Base-by-base conservation (phyloP, 2,888 invertebrate genomes). In the Neocrepidodera transversa region DNA sequence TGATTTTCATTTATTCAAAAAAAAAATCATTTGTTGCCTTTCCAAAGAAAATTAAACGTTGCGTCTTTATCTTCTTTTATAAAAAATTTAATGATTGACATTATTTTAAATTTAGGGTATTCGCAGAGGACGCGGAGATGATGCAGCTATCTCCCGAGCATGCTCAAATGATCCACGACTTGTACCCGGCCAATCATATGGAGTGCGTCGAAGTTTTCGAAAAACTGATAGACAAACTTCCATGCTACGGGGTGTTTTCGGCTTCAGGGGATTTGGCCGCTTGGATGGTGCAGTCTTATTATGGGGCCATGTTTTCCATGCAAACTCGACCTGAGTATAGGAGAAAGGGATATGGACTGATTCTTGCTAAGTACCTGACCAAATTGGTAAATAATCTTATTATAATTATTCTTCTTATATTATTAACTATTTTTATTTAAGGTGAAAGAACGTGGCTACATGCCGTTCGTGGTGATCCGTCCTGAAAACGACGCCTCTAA, bases 271-370 rank as follows among this genome's bases (percentile, higher is more conserved):
- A 88, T 71, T 81, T 93, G 65, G 92, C 92, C 28, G 93, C 93
- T 18, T 93, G 93, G 93, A 93, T 93, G 93, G 90, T 93, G 45
- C 93, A 93, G 78, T 92, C 92, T 14, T 93, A 93, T 80, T 93
- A 93, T 79, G 93, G 93, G 17, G 93, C 93, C 63, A 93, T 93
- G 93, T 93, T 93, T 82, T 92, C 92, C 49, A 93, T 93, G 93
- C 92, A 93, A 81, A 93, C 93, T 57, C 85, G 69, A 66, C 79
- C 79, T 7, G 80, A 79, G 64, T 80, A 76, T 66, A 71, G 80
- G 54, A 73, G 80, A 59, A 80, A 80, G 71, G 80, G 80, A 51
- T 90, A 88, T 79, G 91, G 91, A 67, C 88, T 90, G 66, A 87
- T 87, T 73, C 82, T 91, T 68, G 91, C 91, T 57, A 85, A 86